Evolutionary conservation across 2,113 vertebrate genomes (phyloP).

Genomic region (Microtus montanus): DNA sequence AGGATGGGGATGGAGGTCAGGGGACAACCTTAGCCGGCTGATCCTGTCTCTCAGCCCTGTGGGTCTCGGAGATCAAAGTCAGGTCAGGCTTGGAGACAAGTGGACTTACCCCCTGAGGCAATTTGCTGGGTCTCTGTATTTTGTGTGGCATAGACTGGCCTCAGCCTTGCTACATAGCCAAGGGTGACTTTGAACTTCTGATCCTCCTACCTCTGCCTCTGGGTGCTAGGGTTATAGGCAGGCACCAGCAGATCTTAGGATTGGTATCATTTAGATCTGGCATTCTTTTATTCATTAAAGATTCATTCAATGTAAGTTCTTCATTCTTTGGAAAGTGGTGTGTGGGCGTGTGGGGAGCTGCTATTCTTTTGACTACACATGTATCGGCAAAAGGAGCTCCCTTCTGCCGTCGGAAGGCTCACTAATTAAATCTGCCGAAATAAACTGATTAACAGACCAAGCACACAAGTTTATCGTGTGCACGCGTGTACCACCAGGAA

Average conservation of each 20-base stretch:
- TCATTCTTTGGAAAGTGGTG: not conserved
- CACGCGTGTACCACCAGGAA: not conserved
- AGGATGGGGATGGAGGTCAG: not conserved
- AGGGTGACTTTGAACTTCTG: not conserved
- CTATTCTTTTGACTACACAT: slow-evolving; percentile 5
- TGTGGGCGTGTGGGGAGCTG: too few species aligned
- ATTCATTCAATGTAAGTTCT: not conserved
- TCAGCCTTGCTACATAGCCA: not conserved
- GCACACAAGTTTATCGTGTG: not conserved
- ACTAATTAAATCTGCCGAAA: not conserved
- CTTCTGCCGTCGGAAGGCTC: not conserved
- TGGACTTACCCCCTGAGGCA: not conserved
- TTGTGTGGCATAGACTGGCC: not conserved
- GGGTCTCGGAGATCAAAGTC: not conserved
- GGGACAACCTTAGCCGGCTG: not conserved
- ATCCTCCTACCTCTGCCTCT: not conserved
- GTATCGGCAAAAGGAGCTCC: not conserved
- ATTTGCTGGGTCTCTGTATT: not conserved
- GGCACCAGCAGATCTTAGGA: not conserved
- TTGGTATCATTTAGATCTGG: not conserved
- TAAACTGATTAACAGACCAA: not conserved
- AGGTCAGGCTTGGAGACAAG: not conserved
- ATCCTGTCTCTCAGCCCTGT: not conserved
- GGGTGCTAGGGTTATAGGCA: not conserved
- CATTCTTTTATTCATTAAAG: not conserved